These are phyloP conservation scores for Babylonia areolata DNA, from an alignment of 1,140 invertebrate species.

Conservation along the genomic window DNA sequence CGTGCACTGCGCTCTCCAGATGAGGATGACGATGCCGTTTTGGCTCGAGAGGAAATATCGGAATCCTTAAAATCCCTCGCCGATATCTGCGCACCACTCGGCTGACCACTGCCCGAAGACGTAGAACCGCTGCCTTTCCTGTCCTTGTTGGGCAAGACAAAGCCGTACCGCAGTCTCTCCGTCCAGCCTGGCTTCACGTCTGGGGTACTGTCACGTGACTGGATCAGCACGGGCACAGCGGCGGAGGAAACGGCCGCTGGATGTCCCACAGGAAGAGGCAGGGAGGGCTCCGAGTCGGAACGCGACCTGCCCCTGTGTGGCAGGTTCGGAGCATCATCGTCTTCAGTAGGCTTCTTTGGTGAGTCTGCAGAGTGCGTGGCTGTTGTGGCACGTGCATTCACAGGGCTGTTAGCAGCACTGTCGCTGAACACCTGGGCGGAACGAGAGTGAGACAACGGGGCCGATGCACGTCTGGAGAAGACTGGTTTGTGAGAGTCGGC, in stretches of 20 bases:
- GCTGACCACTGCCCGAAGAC: slow-evolving; percentile 43
- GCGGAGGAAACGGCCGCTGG: not conserved
- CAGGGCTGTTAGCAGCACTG: not conserved
- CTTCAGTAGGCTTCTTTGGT: not conserved
- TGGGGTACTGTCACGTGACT: not conserved
- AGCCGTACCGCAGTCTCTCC: slow-evolving; percentile 2
- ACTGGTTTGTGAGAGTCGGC: not conserved
- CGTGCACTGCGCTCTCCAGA: slow-evolving; percentile 34
- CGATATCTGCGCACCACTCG: not conserved
- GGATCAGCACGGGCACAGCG: not conserved
- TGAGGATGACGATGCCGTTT: slow-evolving; percentile 41
- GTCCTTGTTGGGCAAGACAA: not conserved
- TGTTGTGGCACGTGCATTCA: not conserved
- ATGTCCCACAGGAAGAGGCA: not conserved
- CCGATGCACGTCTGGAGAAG: not conserved
- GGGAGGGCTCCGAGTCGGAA: slow-evolving; percentile 24
- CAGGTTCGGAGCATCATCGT: not conserved
- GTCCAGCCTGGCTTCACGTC: slow-evolving; percentile 12
- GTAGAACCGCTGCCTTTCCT: slow-evolving; percentile 34
- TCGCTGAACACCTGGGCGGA: not conserved
- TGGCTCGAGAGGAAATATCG: slow-evolving; percentile 50
- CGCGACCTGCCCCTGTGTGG: not conserved
- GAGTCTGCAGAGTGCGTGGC: not conserved
- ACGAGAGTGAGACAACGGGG: not conserved
- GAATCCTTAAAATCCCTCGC: slow-evolving; percentile 53